phyloP scores from a whole-genome alignment of 2,797 vertebrate species.

The Gymnoscopelus microlampas region DNA sequence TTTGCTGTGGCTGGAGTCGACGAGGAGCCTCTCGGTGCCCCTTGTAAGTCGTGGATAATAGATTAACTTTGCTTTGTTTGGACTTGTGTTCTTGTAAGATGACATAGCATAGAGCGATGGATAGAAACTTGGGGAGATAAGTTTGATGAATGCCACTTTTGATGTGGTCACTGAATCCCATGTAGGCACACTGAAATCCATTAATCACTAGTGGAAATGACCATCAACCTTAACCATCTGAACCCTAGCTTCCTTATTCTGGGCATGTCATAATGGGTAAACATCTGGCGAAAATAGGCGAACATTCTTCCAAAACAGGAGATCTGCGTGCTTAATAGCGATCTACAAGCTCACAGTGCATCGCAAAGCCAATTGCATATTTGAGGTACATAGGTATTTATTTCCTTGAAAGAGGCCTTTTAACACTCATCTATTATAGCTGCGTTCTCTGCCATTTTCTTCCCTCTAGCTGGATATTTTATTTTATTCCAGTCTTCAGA shows the following conservation, averaged over 20 bases:
- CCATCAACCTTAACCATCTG: too few species aligned
- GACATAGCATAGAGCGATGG: slow-evolving; percentile 1
- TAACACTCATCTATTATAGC: slow-evolving; percentile 4
- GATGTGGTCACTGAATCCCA: background rate
- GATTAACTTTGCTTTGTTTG: slow-evolving; percentile 23
- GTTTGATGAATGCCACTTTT: background rate
- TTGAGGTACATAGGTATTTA: too few species aligned
- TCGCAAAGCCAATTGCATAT: too few species aligned
- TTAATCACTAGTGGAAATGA: background rate
- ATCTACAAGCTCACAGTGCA: too few species aligned
- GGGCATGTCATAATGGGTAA: too few species aligned
- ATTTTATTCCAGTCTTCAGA: slow-evolving; percentile 26
- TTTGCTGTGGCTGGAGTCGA: slow-evolving; percentile 28
- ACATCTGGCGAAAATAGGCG: too few species aligned
- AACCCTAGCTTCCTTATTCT: too few species aligned
- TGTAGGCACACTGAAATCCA: background rate
- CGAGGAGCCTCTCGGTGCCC: slow-evolving; percentile 33
- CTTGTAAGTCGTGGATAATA: slow-evolving; percentile 18
- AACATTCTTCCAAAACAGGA: too few species aligned
- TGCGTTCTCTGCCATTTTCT: slow-evolving; percentile 16
- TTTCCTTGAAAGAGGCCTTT: slow-evolving; percentile 11
- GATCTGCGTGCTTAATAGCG: too few species aligned
- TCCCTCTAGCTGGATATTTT: slow-evolving; percentile 3
- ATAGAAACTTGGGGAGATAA: too few species aligned
- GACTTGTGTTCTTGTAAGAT: slow-evolving; percentile 12